These are phyloP conservation scores for Ptychodera flava DNA, from an alignment of 35 echinoderm and acorn worm species.

Conservation along the genomic window DNA sequence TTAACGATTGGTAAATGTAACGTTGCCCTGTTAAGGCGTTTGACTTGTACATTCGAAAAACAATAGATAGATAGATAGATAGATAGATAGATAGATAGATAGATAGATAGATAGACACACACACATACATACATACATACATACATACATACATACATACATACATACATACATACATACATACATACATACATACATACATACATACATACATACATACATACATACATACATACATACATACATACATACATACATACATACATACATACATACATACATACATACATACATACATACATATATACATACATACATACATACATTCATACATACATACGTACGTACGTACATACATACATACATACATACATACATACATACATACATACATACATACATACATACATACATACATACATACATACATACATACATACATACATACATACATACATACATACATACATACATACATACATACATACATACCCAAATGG, in stretches of 20 bases:
- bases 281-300: background rate
- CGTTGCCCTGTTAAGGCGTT: no score
- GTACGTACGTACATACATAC: background rate
- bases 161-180: background rate
- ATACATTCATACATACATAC: background rate
- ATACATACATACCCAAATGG: slow-evolving; percentile 2
- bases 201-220: background rate
- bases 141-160: slow-evolving; percentile 2
- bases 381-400: background rate
- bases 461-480: background rate
- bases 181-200: slow-evolving; percentile 2
- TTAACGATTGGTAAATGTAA: no score
- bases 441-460: background rate
- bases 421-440: background rate
- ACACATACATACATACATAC: background rate
- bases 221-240: background rate
- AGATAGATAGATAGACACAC: background rate
- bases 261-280: background rate
- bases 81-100: no score
- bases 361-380: background rate
- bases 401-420: background rate
- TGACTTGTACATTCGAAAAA: no score
- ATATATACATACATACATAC: background rate
- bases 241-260: slow-evolving; percentile 2
- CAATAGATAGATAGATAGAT: no score